phyloP scores from a whole-genome alignment of 2,797 vertebrate species.

The Mycteria americana region DNA sequence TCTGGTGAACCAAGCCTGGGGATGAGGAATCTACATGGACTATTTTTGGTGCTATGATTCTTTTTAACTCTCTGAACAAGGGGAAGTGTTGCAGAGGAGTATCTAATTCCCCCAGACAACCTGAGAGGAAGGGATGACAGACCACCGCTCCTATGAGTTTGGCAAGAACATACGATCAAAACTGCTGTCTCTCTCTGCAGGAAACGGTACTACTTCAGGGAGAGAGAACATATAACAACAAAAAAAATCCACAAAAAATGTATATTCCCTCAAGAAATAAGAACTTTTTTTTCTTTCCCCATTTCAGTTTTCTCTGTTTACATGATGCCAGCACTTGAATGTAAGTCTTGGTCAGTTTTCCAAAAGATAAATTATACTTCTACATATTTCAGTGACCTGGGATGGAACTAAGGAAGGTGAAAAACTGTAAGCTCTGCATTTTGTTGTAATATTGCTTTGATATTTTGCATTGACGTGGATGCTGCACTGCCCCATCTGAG shows the following conservation, averaged over 20 bases:
- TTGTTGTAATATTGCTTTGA: neutral
- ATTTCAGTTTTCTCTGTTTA: neutral
- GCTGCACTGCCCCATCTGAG: neutral
- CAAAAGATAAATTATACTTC: neutral
- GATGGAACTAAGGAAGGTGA: neutral
- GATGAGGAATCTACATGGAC: neutral
- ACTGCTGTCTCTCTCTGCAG: neutral
- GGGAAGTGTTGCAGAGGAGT: conserved; percentile 16
- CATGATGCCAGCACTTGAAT: neutral
- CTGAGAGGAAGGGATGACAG: neutral
- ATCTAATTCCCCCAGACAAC: conserved; percentile 14
- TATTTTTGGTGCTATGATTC: neutral
- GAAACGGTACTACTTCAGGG: neutral
- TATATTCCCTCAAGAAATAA: neutral
- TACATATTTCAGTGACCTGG: neutral
- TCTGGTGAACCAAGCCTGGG: conserved; percentile 13
- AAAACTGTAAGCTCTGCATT: neutral
- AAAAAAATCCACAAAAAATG: neutral
- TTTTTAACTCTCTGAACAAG: neutral
- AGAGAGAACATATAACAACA: neutral
- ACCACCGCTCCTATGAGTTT: neutral
- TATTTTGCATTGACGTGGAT: neutral
- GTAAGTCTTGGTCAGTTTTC: neutral
- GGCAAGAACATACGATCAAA: neutral
- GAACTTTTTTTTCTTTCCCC: neutral